Evolutionary conservation across 2,113 vertebrate genomes (phyloP).

Genomic region (Anarrhichthys ocellatus): DNA sequence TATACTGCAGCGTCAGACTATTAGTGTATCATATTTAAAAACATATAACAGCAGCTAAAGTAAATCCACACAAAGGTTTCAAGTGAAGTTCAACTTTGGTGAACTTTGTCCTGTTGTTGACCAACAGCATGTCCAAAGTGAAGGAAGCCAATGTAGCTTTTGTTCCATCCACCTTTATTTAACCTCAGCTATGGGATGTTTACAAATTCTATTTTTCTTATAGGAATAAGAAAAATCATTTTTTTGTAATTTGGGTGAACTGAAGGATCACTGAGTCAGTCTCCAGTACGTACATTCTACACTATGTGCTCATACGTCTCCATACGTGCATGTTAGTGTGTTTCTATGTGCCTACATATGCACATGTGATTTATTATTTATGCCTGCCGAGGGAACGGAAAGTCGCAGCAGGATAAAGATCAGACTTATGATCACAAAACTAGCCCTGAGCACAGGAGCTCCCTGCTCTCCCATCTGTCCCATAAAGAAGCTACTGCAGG

Average conservation of each 20-base stretch:
- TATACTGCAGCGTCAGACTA: neutral
- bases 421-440: constrained; percentile 60
- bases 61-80: too few relatives aligned
- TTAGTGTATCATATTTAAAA: too few relatives aligned
- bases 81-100: too few relatives aligned
- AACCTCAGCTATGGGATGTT: too few relatives aligned
- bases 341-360: constrained; percentile 18
- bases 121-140: too few relatives aligned
- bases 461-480: constrained; percentile 60
- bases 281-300: neutral
- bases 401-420: constrained; percentile 53
- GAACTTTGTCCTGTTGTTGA: too few relatives aligned
- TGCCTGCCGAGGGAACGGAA: constrained; percentile 46
- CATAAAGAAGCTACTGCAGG: constrained; percentile 68
- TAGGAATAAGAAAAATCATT: too few relatives aligned
- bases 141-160: too few relatives aligned
- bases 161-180: too few relatives aligned
- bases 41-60: too few relatives aligned
- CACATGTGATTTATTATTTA: constrained; percentile 44
- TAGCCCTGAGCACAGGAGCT: constrained; percentile 49
- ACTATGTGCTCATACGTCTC: neutral
- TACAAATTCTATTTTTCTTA: too few relatives aligned
- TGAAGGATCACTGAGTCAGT: neutral
- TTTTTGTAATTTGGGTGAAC: neutral
- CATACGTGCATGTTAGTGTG: neutral